Evolutionary conservation across 2,888 invertebrate species (phyloP).

Genomic region (Biston betularia): DNA sequence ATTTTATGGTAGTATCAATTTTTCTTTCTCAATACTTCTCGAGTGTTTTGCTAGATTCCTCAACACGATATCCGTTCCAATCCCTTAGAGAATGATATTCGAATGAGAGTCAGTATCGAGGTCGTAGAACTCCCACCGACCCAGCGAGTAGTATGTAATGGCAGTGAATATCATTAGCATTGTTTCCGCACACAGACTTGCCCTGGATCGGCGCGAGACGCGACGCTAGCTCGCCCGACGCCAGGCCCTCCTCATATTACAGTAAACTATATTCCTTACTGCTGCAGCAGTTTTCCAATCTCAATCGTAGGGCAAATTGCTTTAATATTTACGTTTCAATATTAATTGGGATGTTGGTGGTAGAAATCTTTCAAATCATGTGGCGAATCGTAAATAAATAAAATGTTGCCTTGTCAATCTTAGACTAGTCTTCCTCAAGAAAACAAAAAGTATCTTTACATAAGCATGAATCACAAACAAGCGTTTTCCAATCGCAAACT

Average conservation of each 20-base stretch:
- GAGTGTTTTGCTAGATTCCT: neutral
- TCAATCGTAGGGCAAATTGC: slow-evolving; percentile 23
- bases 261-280: slow-evolving; percentile 64
- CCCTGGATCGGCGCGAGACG: slow-evolving; percentile 80
- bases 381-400: neutral
- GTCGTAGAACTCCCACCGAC: neutral
- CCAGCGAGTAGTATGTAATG: slow-evolving; percentile 31
- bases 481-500: too few relatives aligned
- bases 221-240: slow-evolving; percentile 76
- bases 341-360: neutral
- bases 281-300: slow-evolving; percentile 21
- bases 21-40: neutral
- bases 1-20: neutral
- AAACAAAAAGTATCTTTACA: too few relatives aligned
- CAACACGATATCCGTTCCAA: neutral
- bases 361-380: slow-evolving; percentile 37
- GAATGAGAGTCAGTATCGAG: neutral
- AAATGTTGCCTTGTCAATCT: neutral
- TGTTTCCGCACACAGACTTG: slow-evolving; percentile 80
- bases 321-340: slow-evolving; percentile 11
- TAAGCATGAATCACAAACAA: too few relatives aligned
- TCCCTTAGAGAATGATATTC: neutral
- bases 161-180: slow-evolving; percentile 53
- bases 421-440: too few relatives aligned
- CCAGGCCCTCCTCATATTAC: slow-evolving; percentile 75